Conservation (phyloP, 1,140 invertebrate species). For the Drosophila persimilis region DNA sequence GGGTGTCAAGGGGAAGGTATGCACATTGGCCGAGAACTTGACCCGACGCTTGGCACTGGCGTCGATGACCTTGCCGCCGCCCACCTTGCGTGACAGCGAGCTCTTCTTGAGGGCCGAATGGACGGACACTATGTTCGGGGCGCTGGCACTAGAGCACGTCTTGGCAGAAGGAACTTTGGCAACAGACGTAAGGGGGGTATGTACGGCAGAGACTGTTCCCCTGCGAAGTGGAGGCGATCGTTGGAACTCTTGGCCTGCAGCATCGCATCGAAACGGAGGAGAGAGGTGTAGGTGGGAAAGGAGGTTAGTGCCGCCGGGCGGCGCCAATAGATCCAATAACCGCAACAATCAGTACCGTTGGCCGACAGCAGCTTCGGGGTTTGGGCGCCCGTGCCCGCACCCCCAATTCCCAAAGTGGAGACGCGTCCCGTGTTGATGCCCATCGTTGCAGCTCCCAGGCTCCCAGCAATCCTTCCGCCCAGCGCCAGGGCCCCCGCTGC, state of each 20-base stretch:
- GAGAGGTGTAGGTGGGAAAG: slow-evolving; percentile 49
- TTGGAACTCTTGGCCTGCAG: slow-evolving; percentile 22
- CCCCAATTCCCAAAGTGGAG: slow-evolving; percentile 10
- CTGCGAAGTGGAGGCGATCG: slow-evolving; percentile 13
- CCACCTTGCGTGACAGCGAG: slow-evolving; percentile 41
- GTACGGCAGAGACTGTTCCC: background rate
- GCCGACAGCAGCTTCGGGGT: background rate
- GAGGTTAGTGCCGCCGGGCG: slow-evolving; percentile 47
- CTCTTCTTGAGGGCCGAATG: slow-evolving; percentile 40
- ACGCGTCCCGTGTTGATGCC: background rate
- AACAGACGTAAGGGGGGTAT: slow-evolving; percentile 3
- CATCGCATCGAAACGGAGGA: slow-evolving; percentile 21
- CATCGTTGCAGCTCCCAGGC: no score
- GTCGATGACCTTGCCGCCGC: slow-evolving; percentile 38
- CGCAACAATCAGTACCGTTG: slow-evolving; percentile 53
- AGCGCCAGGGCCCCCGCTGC: background rate
- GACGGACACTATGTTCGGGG: background rate
- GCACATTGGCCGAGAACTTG: slow-evolving; percentile 60
- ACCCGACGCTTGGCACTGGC: slow-evolving; percentile 41
- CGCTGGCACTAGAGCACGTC: background rate
- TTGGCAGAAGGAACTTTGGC: slow-evolving; percentile 26
- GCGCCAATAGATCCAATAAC: slow-evolving; percentile 28
- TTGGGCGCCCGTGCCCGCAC: slow-evolving; percentile 15
- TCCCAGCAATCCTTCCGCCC: slow-evolving; percentile 16
- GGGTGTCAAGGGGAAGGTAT: slow-evolving; percentile 30